Evolutionary conservation across 2,888 invertebrate genomes (phyloP).

Genomic region (Beris chalybata): DNA sequence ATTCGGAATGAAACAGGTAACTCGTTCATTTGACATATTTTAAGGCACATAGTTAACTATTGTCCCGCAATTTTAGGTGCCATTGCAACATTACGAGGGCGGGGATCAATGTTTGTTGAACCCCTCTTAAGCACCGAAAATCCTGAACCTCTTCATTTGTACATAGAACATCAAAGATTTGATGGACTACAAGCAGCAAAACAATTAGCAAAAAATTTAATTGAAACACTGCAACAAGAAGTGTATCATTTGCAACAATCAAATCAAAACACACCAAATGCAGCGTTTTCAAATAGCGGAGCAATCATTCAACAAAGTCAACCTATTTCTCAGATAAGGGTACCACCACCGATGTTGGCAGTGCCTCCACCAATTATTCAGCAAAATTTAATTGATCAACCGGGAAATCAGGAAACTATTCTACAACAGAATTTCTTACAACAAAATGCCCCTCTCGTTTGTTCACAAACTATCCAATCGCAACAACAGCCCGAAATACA

Average conservation of each 20-base stretch:
- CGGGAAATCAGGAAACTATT: slow-evolving; percentile 33
- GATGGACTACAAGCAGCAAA: slow-evolving; percentile 64
- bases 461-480: slow-evolving; percentile 35
- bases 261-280: slow-evolving; percentile 35
- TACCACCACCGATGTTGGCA: slow-evolving; percentile 42
- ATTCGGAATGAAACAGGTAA: slow-evolving; percentile 70
- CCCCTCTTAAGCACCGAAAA: slow-evolving; percentile 62
- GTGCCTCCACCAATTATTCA: slow-evolving; percentile 42
- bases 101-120: slow-evolving; percentile 66
- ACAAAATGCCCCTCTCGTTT: slow-evolving; percentile 36
- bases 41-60: neutral
- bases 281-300: slow-evolving; percentile 17
- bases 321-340: slow-evolving; percentile 42
- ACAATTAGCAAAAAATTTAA: slow-evolving; percentile 73
- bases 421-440: slow-evolving; percentile 39
- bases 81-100: slow-evolving; percentile 70
- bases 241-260: slow-evolving; percentile 47
- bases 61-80: slow-evolving; percentile 56
- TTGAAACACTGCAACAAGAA: slow-evolving; percentile 73
- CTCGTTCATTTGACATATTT: neutral
- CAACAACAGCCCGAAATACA: slow-evolving; percentile 42
- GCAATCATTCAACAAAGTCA: slow-evolving; percentile 36
- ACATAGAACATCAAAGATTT: slow-evolving; percentile 71
- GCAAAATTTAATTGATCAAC: slow-evolving; percentile 33
- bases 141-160: slow-evolving; percentile 74